Evolutionary conservation across 2,113 vertebrate species (phyloP).

Genomic region (Himantopus leucocephalus): DNA sequence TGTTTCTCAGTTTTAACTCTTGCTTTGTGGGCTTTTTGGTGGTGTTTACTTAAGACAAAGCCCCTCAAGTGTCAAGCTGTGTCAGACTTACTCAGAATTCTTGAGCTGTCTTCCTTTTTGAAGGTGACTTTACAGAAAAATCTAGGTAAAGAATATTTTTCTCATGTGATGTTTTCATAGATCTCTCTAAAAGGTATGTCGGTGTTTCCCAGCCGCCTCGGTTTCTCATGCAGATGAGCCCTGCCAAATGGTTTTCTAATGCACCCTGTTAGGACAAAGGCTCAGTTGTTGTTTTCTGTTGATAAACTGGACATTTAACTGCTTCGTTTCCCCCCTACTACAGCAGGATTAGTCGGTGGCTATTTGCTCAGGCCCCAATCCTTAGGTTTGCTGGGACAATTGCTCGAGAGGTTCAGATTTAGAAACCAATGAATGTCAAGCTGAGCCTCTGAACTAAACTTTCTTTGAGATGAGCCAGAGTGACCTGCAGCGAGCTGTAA

Average conservation of each 20-base stretch:
- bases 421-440: conserved; percentile 45
- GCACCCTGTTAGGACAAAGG: conserved; percentile 48
- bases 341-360: conserved; percentile 39
- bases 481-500: conserved; percentile 48
- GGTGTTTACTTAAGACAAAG: not conserved
- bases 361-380: conserved; percentile 25
- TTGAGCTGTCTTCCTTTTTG: not conserved
- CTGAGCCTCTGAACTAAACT: conserved; percentile 50
- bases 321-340: conserved; percentile 38
- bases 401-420: conserved; percentile 21
- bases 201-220: conserved; percentile 11
- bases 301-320: conserved; percentile 51
- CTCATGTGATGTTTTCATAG: not conserved
- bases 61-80: not conserved
- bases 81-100: not conserved
- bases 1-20: not conserved
- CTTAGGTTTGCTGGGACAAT: conserved; percentile 9
- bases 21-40: not conserved
- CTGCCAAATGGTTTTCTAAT: conserved; percentile 7
- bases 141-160: not conserved
- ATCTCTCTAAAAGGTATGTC: not conserved
- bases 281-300: conserved; percentile 52
- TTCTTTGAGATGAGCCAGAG: conserved; percentile 48
- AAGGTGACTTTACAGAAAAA: not conserved
- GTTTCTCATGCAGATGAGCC: conserved; percentile 33